These are phyloP conservation scores for Macrosiphum euphorbiae DNA, from an alignment of 2,888 invertebrate genomes.

Conservation along the genomic window DNA sequence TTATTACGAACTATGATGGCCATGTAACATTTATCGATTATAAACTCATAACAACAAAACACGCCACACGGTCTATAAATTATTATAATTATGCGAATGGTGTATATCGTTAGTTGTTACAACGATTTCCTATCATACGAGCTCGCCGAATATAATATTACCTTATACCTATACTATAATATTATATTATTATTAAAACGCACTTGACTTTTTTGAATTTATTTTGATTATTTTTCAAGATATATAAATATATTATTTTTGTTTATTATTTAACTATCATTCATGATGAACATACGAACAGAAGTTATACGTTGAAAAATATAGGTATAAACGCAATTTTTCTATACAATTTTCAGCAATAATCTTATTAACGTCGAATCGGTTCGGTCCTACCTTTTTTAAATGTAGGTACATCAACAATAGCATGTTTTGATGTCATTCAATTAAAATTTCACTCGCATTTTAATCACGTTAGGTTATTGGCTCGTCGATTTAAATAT, in stretches of 20 bases:
- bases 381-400: background rate
- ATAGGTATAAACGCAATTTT: background rate
- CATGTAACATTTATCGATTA: background rate
- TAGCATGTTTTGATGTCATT: background rate
- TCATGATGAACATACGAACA: background rate
- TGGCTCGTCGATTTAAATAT: background rate
- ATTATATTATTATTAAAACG: background rate
- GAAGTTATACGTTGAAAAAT: background rate
- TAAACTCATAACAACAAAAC: background rate
- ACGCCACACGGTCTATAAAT: too few species aligned
- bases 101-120: fast-evolving
- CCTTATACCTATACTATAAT: background rate
- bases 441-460: background rate
- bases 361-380: background rate
- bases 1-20: background rate
- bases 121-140: background rate
- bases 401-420: background rate
- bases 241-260: background rate
- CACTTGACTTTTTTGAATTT: background rate
- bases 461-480: background rate
- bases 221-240: background rate
- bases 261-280: background rate
- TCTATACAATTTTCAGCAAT: background rate
- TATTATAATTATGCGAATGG: background rate
- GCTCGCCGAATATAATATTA: background rate